Conservation (phyloP, 2,888 invertebrate genomes). For the Linnaemya tessellans region DNA sequence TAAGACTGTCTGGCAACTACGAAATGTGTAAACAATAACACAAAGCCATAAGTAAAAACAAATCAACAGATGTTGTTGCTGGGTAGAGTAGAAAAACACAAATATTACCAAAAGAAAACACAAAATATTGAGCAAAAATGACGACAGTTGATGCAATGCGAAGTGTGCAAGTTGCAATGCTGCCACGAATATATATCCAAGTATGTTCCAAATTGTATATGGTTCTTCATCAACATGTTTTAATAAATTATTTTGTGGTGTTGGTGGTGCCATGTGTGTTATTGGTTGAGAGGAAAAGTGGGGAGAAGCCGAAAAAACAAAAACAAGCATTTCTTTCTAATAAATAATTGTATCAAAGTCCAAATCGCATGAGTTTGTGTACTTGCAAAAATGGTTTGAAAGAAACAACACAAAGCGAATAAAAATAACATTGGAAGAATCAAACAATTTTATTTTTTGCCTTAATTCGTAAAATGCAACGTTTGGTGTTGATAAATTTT, state of each 20-base stretch:
- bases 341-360: conserved; percentile 69
- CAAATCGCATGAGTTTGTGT: conserved; percentile 52
- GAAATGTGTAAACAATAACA: neutral
- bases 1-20: conserved; percentile 20
- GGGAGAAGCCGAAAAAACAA: neutral
- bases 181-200: neutral
- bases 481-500: too few relatives aligned
- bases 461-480: too few relatives aligned
- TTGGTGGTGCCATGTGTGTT: neutral
- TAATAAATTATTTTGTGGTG: neutral
- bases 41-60: conserved; percentile 4
- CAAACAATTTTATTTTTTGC: too few relatives aligned
- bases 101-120: conserved; percentile 9
- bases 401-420: neutral
- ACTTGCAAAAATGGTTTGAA: conserved; percentile 11
- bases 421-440: neutral
- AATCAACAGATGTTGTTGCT: conserved; percentile 65
- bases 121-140: neutral
- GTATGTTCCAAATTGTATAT: neutral
- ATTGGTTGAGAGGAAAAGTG: neutral
- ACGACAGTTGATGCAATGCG: conserved; percentile 39
- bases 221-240: neutral
- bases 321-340: conserved; percentile 17
- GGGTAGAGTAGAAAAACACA: conserved; percentile 7
- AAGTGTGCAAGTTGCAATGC: conserved; percentile 9